phyloP scores from a whole-genome alignment of 2,888 invertebrate species.

The Byasa hedistus region DNA sequence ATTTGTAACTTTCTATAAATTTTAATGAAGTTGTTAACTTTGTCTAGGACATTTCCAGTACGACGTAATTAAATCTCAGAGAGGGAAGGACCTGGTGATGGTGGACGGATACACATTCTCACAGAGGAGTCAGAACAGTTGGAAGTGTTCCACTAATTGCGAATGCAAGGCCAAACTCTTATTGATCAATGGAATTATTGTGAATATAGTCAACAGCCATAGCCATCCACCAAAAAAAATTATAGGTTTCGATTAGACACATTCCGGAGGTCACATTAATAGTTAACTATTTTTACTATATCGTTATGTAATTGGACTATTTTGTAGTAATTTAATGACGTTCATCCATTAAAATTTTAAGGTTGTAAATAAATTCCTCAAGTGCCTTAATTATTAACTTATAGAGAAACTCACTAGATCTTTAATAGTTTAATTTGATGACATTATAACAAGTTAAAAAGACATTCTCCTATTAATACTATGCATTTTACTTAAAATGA shows the following conservation, averaged over 20 bases:
- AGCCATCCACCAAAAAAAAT: slow-evolving; percentile 12
- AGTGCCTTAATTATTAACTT: too few species aligned
- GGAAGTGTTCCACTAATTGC: slow-evolving; percentile 36
- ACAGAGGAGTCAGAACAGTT: slow-evolving; percentile 20
- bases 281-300: neutral
- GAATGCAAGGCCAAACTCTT: slow-evolving; percentile 35
- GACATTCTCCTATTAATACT: too few species aligned
- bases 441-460: too few species aligned
- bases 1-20: neutral
- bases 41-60: slow-evolving; percentile 2
- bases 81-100: slow-evolving; percentile 37
- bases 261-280: neutral
- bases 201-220: slow-evolving; percentile 31
- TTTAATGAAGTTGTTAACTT: slow-evolving; percentile 1
- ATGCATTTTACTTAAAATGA: too few species aligned
- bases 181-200: slow-evolving; percentile 35
- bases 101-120: slow-evolving; percentile 38
- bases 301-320: neutral
- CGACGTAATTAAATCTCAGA: slow-evolving; percentile 35
- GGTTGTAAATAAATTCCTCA: too few species aligned
- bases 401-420: too few species aligned
- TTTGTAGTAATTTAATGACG: neutral
- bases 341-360: neutral
- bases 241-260: neutral
- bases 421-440: too few species aligned